Base-by-base conservation (phyloP, 2,113 vertebrate genomes). In the Aldabrachelys gigantea region DNA sequence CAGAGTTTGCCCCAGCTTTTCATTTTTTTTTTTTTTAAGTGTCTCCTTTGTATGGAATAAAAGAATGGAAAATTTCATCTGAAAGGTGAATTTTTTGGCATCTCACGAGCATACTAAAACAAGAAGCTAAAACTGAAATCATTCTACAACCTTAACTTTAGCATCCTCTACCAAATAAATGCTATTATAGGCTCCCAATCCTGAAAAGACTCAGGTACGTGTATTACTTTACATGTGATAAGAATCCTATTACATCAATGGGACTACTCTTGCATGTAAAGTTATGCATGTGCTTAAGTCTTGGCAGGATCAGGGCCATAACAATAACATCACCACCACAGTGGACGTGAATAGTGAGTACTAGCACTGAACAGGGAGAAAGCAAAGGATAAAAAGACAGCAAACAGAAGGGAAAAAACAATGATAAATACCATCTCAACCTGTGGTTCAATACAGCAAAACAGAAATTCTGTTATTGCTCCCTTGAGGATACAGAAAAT, bases 371-470 rank as follows among this genome's bases (percentile, higher is more conserved):
- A 41, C n/a, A 89, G 94, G 89, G 89, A 90, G 79, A 84, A 84
- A 95, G 76, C 0, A 14, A 96, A 88, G 89, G 92, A 56, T 84
- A 95, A 78, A 97, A 87, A 90, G 84, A 94, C 85, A 96, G 87
- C 65, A 91, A 95, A 89, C 10, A 79, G 31, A 41, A 75, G 35
- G 13, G 49, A 75, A 84, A 25, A 27, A 62, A 72, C 5, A 89
- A 91, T 9, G 82, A 97, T 89, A 94, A 96, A 91, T 92, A 94
- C 89, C 83, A 85, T 96, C 97, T 95, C 84, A 96, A 94, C 85
- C 62, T 97, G 97, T 91, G 93, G 95, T 95, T 97, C 92, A 5
- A 89, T 96, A 91, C 79, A 95, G 97, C 88, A 93, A 95, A 96
- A 88, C 83, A 96, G 93, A 93, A 93, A 96, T 50, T 96, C 92